These are phyloP conservation scores for Anisognathus igniventris DNA, from an alignment of 2,797 vertebrate genomes.

Conservation along the genomic window DNA sequence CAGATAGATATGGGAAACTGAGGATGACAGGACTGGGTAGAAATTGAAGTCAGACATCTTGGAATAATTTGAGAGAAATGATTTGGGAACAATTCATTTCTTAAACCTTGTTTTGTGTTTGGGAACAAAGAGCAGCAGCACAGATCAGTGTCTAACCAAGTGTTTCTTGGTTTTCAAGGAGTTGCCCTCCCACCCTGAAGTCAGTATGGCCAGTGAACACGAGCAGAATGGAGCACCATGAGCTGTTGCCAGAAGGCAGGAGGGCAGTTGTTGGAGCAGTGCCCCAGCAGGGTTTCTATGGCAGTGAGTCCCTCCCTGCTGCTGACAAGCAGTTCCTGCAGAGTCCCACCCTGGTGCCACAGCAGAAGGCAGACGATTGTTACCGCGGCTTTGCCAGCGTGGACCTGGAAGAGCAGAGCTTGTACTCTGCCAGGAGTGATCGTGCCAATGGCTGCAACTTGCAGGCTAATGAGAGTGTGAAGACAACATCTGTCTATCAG, in stretches of 20 bases:
- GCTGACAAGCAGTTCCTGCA: slow-evolving; percentile 70
- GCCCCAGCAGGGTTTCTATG: slow-evolving; percentile 71
- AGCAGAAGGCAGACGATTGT: slow-evolving; percentile 76
- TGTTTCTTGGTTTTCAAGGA: slow-evolving; percentile 73
- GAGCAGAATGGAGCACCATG: slow-evolving; percentile 74
- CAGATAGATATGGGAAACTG: background rate
- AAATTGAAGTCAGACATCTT: background rate
- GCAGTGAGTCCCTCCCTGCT: slow-evolving; percentile 59
- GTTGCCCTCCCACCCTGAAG: slow-evolving; percentile 75
- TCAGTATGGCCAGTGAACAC: slow-evolving; percentile 82
- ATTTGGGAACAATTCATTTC: background rate
- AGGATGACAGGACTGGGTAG: background rate
- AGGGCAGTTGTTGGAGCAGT: slow-evolving; percentile 68
- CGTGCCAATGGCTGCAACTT: slow-evolving; percentile 63
- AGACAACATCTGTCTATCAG: slow-evolving; percentile 72
- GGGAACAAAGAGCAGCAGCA: background rate
- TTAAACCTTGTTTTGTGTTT: background rate
- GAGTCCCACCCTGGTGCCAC: slow-evolving; percentile 56
- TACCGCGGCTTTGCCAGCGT: slow-evolving; percentile 69
- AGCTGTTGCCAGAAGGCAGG: slow-evolving; percentile 77
- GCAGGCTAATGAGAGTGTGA: slow-evolving; percentile 69
- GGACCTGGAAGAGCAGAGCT: slow-evolving; percentile 77
- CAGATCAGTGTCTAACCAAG: slow-evolving; percentile 8
- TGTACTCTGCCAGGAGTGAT: slow-evolving; percentile 72
- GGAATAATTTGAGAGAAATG: background rate